phyloP scores from a whole-genome alignment of 2,797 vertebrate species.

The Odontamblyopus lacepedii region DNA sequence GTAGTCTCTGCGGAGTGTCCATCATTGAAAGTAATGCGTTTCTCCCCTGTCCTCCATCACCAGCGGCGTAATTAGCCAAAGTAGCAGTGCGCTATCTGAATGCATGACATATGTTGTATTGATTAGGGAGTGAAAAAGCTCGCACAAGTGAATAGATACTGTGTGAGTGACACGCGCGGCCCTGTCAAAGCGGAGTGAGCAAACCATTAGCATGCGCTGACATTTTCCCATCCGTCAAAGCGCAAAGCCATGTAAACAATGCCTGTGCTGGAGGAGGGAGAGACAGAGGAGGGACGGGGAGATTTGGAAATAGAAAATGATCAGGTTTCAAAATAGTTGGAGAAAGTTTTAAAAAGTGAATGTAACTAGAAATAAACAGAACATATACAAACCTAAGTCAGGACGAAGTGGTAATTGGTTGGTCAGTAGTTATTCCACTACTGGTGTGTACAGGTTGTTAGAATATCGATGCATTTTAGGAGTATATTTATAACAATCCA shows the following conservation, averaged over 20 bases:
- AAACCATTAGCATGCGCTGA: slow-evolving; percentile 77
- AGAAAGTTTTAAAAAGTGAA: neutral
- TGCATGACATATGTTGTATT: slow-evolving; percentile 20
- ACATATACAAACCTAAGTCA: too few relatives aligned
- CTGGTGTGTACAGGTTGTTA: too few relatives aligned
- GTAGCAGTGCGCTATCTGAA: neutral
- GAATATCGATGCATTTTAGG: too few relatives aligned
- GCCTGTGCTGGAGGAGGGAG: slow-evolving; percentile 57
- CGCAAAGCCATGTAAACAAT: slow-evolving; percentile 71
- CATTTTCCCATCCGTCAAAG: slow-evolving; percentile 73
- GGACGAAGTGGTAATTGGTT: too few relatives aligned
- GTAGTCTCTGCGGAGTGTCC: neutral
- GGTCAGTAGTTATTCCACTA: too few relatives aligned
- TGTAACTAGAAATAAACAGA: too few relatives aligned
- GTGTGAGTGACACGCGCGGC: slow-evolving; percentile 62
- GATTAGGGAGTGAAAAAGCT: slow-evolving; percentile 48
- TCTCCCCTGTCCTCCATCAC: slow-evolving; percentile 29
- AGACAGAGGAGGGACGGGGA: slow-evolving; percentile 1
- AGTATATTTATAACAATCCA: too few relatives aligned
- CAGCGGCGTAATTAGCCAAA: slow-evolving; percentile 22
- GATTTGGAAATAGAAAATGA: neutral
- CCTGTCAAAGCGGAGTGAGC: slow-evolving; percentile 62
- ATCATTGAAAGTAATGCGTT: slow-evolving; percentile 9
- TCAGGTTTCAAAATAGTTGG: neutral
- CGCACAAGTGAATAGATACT: slow-evolving; percentile 49